Evolutionary conservation across 92 coral and sea anemone genomes (phyloP), one percentile per base, ranked within the genome.

Genomic region (Zoanthus solanderi): DNA sequence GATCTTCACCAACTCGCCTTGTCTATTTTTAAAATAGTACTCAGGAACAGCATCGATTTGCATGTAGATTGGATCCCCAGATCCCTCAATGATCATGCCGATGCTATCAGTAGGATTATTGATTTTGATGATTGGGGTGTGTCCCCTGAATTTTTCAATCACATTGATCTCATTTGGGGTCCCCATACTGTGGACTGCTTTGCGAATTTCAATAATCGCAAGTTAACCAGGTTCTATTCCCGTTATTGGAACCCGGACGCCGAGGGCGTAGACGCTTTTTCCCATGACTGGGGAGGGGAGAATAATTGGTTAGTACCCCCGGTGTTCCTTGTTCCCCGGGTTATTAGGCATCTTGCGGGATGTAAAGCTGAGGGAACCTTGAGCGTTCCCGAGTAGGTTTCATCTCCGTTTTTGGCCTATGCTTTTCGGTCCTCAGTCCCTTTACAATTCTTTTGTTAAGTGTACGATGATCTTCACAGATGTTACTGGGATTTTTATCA

Each of bases 171-270:
- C 56, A 50, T 7, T 50, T 89, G 94, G 90, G 94, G 92, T 28
- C 90, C 94, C 18, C 92, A 89, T 44, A 29, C 89, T 14, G 23
- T 86, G 9, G 93, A 92, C 72, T 75, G 93, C 11, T 81, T 92
- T 50, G 87, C 89, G 2, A 80, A 72, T 47, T 72, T 81, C 9
- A 56, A 75, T 45, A 89, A 89, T 54, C 82, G 52, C 34, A 56
- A 53, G 57, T 58, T 83, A 52, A 58, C 75, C 31, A 83, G 73
- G 77, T 84, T 83, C 57, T 78, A 72, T 72, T 88, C 83, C 53
- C 72, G 91, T 57, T 81, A 28, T 71, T 89, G 92, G 84, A 89
- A 89, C 46, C 88, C 88, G 16, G 13, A 3, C 7, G 75, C 84
- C 37, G 84, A 84, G 34, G 88, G 84, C 11, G 78, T 89, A 83